Percentiles rank a stretch among this genome's conserved stretches.
Evolutionary conservation across 2,797 vertebrate genomes (phyloP).

Genomic region (Gymnopithys bicolor): DNA sequence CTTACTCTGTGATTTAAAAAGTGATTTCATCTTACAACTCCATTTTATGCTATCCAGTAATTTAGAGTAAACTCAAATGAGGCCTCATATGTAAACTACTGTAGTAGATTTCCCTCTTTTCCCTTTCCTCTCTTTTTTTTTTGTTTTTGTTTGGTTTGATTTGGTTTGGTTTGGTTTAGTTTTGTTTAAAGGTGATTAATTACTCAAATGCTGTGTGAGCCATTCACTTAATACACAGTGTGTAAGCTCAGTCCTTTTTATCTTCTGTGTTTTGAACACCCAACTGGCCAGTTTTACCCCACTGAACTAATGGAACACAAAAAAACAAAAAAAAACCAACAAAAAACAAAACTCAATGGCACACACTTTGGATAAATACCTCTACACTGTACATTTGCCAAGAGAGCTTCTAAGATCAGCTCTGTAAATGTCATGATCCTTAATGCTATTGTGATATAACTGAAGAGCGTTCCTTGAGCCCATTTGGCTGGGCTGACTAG

Average conservation of each 20-base stretch:
- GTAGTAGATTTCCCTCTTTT: conserved; percentile 1
- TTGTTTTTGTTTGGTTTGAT: neutral
- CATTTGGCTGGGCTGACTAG: conserved; percentile 77
- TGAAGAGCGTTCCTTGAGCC: conserved; percentile 78
- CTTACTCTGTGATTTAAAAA: conserved; percentile 15
- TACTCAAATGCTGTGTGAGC: conserved; percentile 63
- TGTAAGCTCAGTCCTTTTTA: conserved; percentile 62
- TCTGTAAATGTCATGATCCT: conserved; percentile 78
- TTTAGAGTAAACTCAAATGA: conserved; percentile 27
- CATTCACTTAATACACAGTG: conserved; percentile 62
- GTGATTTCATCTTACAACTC: neutral
- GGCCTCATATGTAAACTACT: conserved; percentile 36
- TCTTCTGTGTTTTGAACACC: conserved; percentile 64
- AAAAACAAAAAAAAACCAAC: neutral
- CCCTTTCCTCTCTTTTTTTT: neutral
- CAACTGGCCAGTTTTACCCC: conserved; percentile 58
- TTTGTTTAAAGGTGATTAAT: conserved; percentile 68
- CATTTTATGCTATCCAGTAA: conserved; percentile 38
- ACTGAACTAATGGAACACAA: conserved; percentile 63
- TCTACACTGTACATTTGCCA: conserved; percentile 76
- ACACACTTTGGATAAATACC: conserved; percentile 76
- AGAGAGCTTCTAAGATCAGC: conserved; percentile 78
- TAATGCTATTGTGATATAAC: conserved; percentile 78
- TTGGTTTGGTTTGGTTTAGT: neutral
- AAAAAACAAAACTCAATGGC: conserved; percentile 33